These are phyloP conservation scores for Piprites chloris DNA, from an alignment of 2,113 vertebrate species.

Conservation along the genomic window DNA sequence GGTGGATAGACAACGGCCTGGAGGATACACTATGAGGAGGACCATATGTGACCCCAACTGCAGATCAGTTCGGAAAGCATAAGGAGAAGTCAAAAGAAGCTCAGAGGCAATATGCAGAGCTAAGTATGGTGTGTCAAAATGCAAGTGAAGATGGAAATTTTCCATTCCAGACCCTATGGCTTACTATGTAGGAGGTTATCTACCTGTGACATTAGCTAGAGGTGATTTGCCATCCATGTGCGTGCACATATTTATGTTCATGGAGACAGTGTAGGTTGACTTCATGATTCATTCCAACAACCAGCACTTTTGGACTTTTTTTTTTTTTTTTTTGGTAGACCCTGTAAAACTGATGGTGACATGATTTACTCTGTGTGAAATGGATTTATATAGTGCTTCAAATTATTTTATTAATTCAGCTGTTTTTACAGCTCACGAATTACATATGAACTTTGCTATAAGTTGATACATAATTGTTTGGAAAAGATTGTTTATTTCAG, in stretches of 20 bases:
- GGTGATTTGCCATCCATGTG: neutral
- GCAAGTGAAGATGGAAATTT: neutral
- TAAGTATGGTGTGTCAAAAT: neutral
- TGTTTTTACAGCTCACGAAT: neutral
- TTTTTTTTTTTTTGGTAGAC: too few relatives aligned
- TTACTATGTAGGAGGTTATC: neutral
- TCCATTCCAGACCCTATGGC: neutral
- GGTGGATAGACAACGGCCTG: neutral
- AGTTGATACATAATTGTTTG: neutral
- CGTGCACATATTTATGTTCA: neutral
- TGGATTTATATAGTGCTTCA: neutral
- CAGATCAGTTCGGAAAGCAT: neutral
- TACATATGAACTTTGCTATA: neutral
- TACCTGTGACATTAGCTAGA: neutral
- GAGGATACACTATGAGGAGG: accelerated
- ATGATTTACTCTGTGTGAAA: neutral
- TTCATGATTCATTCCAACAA: neutral
- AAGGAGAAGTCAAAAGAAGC: neutral
- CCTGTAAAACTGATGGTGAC: neutral
- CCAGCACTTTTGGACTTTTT: neutral
- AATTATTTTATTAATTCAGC: neutral
- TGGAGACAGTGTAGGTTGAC: neutral
- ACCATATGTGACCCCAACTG: neutral
- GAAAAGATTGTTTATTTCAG: neutral
- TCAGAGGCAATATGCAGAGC: neutral